phyloP scores from a whole-genome alignment of 53 echinoderm and acorn worm genomes.

The Paracentrotus lividus region DNA sequence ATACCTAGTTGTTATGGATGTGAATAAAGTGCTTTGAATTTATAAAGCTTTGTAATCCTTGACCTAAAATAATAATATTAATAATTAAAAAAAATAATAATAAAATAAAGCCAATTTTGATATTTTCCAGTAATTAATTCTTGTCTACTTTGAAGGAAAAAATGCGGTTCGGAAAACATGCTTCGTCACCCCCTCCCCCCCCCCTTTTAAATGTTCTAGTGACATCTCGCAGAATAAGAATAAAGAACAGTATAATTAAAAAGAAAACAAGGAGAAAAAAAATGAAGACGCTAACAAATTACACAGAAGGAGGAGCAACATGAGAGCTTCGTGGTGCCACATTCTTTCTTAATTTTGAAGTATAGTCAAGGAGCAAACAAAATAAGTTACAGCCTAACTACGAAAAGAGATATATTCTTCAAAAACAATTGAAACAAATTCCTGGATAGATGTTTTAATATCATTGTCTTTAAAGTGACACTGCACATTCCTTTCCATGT shows the following conservation, averaged over 20 bases:
- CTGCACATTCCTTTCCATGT: conserved; percentile 3
- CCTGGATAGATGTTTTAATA: not conserved
- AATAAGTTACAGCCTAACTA: not conserved
- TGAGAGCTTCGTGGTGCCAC: not conserved
- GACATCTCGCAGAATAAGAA: not conserved
- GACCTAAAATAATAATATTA: too few species aligned
- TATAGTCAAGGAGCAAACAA: conserved; percentile 4
- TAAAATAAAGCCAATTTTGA: too few species aligned
- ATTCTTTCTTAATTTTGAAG: not conserved
- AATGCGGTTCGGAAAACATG: too few species aligned
- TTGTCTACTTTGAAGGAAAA: too few species aligned
- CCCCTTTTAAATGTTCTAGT: not conserved
- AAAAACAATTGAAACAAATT: not conserved
- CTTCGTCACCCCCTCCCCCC: too few species aligned
- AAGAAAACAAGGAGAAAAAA: not conserved
- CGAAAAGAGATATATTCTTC: not conserved
- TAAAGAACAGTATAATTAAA: not conserved
- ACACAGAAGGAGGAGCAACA: not conserved
- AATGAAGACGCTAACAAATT: too few species aligned
- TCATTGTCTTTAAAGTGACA: not conserved
- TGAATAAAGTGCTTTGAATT: too few species aligned
- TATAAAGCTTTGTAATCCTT: too few species aligned
- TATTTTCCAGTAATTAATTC: too few species aligned
- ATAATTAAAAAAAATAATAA: too few species aligned
- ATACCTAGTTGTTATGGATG: too few species aligned